Percentiles rank a stretch among this genome's conserved stretches.
These are phyloP conservation scores for Australoheros scitulus DNA, from an alignment of 2,113 vertebrate species.

Conservation along the genomic window DNA sequence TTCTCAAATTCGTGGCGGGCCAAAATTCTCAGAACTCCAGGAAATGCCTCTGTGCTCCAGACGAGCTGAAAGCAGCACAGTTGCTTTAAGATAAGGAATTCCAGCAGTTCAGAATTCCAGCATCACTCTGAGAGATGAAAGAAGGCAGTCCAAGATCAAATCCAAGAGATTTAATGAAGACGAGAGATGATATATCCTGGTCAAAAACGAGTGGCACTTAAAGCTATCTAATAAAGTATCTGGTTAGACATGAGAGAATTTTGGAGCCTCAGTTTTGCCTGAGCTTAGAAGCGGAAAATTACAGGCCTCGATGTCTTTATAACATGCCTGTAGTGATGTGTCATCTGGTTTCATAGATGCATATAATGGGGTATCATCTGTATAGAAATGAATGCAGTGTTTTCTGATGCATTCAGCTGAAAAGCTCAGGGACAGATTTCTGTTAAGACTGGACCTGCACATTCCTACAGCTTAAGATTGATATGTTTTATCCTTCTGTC, in stretches of 20 bases:
- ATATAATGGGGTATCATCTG: background rate
- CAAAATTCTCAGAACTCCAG: background rate
- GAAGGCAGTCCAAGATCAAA: background rate
- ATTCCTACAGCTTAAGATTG: background rate
- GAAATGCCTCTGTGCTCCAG: background rate
- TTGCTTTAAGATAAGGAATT: background rate
- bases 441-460: background rate
- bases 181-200: background rate
- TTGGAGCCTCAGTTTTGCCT: too few species aligned
- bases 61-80: background rate
- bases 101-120: background rate
- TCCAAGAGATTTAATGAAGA: background rate
- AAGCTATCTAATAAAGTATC: background rate
- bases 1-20: background rate
- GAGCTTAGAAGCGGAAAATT: background rate
- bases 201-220: background rate
- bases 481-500: slow-evolving; percentile 26
- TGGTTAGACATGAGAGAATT: background rate
- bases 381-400: background rate
- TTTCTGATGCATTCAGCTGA: background rate
- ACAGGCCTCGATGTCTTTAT: background rate
- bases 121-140: background rate
- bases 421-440: background rate
- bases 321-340: background rate
- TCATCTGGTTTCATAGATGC: background rate